A percentile compares a stretch with the other conserved stretches of the same genome.
Evolutionary conservation across 1,140 invertebrate genomes (phyloP).

Genomic region (Tribolium castaneum): DNA sequence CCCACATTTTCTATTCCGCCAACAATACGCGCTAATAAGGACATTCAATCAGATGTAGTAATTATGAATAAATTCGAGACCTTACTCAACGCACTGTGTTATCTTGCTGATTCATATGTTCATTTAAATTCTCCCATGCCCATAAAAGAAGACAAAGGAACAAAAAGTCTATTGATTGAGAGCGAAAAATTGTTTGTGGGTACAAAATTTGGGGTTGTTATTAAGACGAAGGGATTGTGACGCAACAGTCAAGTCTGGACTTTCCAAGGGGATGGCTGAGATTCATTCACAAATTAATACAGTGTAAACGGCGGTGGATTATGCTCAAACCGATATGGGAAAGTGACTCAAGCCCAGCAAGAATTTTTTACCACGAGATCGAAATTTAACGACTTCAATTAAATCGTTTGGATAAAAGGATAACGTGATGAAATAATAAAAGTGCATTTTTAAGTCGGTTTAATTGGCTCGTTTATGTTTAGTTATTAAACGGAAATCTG

Average conservation of each 20-base stretch:
- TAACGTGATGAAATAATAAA: conserved; percentile 21
- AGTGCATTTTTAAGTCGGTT: background rate
- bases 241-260: background rate
- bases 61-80: background rate
- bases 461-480: conserved; percentile 10
- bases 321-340: too few relatives aligned
- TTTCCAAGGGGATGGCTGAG: background rate
- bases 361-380: background rate
- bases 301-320: background rate
- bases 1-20: background rate
- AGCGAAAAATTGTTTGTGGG: background rate
- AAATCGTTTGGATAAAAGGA: background rate
- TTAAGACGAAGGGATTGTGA: background rate
- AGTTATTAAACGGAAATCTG: conserved; percentile 17
- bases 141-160: background rate
- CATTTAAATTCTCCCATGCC: background rate
- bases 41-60: background rate
- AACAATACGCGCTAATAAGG: background rate
- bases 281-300: background rate
- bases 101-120: background rate
- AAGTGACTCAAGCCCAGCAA: background rate
- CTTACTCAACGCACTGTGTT: background rate
- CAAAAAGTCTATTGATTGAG: background rate
- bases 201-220: background rate
- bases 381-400: background rate